Evolutionary conservation across 2,113 vertebrate genomes (phyloP).

Genomic region (Chloroceryle aenea): DNA sequence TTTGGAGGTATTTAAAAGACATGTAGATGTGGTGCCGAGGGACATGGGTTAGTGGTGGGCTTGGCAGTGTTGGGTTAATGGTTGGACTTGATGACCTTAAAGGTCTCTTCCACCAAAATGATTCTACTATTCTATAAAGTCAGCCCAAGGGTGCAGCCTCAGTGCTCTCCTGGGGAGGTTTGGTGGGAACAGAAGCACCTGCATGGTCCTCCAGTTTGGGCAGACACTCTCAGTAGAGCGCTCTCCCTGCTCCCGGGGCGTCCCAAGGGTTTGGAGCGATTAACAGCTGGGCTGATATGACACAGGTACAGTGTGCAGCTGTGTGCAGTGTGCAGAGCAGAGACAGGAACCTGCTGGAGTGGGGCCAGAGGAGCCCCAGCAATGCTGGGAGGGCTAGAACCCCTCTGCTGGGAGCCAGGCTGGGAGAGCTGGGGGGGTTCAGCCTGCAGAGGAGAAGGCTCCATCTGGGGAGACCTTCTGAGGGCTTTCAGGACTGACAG

Average conservation of each 20-base stretch:
- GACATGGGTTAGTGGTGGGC: no score
- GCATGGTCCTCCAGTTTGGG: rapidly evolving
- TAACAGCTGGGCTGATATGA: neutral
- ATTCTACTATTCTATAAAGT: neutral
- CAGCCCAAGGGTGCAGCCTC: neutral
- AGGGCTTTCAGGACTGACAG: neutral
- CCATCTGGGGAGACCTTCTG: neutral
- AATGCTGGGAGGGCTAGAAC: neutral
- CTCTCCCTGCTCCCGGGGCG: neutral
- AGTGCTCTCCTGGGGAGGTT: rapidly evolving
- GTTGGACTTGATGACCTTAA: no score
- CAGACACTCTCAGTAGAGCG: rapidly evolving
- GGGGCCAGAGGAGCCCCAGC: neutral
- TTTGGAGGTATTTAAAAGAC: no score
- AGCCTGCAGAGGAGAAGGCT: neutral
- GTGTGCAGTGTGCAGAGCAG: neutral
- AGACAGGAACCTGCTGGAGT: neutral
- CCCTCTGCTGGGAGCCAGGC: no score
- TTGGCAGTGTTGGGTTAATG: no score
- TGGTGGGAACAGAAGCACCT: neutral
- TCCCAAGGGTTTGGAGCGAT: neutral
- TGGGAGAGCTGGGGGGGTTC: neutral
- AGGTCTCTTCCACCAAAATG: neutral
- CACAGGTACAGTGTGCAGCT: neutral
- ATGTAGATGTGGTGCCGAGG: no score